Evolutionary conservation across 2,888 invertebrate genomes (phyloP).

Genomic region (Drosophila lutescens): DNA sequence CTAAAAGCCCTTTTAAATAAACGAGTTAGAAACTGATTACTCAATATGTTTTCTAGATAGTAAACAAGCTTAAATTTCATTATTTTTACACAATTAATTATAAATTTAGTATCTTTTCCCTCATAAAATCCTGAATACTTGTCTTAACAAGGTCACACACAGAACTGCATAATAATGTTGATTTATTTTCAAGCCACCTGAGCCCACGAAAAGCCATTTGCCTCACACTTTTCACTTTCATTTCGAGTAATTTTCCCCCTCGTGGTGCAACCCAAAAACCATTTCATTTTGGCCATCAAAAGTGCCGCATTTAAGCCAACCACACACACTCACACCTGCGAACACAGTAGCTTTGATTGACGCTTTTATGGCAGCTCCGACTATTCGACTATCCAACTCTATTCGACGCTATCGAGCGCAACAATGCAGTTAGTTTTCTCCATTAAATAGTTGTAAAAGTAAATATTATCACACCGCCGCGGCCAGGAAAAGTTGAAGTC

Average conservation of each 20-base stretch:
- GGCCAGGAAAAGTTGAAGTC: conserved; percentile 10
- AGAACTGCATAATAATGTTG: not conserved
- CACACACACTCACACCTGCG: conserved; percentile 23
- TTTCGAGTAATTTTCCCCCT: conserved; percentile 15
- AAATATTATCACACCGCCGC: conserved; percentile 43
- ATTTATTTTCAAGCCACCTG: conserved; percentile 1
- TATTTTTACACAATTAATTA: no score
- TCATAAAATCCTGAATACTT: not conserved
- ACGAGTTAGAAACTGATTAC: not conserved
- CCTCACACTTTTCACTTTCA: conserved; percentile 32
- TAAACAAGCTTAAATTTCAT: no score
- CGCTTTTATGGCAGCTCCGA: conserved; percentile 37
- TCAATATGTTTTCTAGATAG: no score
- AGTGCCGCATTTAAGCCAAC: conserved; percentile 22
- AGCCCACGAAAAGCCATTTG: conserved; percentile 9
- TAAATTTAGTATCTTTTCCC: not conserved
- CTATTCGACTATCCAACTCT: conserved; percentile 4
- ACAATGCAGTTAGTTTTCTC: conserved; percentile 44
- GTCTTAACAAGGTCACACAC: conserved; percentile 7
- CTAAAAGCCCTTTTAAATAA: not conserved
- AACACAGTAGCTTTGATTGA: conserved; percentile 41
- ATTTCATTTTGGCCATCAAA: conserved; percentile 32
- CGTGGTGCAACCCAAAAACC: conserved; percentile 2
- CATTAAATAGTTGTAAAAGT: conserved; percentile 46
- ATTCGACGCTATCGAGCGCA: not conserved